Evolutionary conservation across 2,113 vertebrate species (phyloP), one percentile per base, ranked within the genome.

Genomic region (Grammomys dolichurus): DNA sequence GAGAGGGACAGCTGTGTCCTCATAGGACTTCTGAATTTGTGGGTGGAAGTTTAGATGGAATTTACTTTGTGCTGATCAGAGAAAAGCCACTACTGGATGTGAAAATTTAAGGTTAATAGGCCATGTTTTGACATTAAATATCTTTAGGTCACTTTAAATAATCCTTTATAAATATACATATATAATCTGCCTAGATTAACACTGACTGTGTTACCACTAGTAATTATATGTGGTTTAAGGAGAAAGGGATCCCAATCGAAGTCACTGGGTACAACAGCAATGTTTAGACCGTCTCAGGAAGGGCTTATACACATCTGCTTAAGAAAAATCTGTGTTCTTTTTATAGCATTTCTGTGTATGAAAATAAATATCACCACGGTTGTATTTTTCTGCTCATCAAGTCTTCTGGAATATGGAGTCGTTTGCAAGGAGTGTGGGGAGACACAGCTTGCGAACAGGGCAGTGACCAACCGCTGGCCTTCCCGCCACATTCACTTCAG

Each of bases 371-470:
- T 95, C 60, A 96, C 78, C 56, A 70, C 26, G 58, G 92, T 94
- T 96, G 85, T 91, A 96, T 98, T 98, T 97, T 96, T 93, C 96
- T 97, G 88, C 90, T 91, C 94, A 89, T 76, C 85, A 96, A 97
- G 92, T 91, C 91, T 94, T 98, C 98, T 97, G 97, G 92, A 97
- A 98, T 60, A 93, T 93, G 94, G 98, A 98, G 97, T 97, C 88
- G 91, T 98, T 98, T 95, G 95, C 56, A 97, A 97, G 98, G 97
- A 98, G 93, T 97, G 95, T 97, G 98, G 97, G 98, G 98, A 98
- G 98, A 98, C 98, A 97, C 97, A 98, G 98, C 97, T 98, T 97
- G 98, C 98, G 98, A 98, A 98, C 98, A 98, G 98, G 98, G 98
- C 98, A 98, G 98, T 98, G 98, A 98, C 96, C 98, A 96, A 98